phyloP scores from a whole-genome alignment of 1,140 invertebrate genomes.

The Drosophila rufa region DNA sequence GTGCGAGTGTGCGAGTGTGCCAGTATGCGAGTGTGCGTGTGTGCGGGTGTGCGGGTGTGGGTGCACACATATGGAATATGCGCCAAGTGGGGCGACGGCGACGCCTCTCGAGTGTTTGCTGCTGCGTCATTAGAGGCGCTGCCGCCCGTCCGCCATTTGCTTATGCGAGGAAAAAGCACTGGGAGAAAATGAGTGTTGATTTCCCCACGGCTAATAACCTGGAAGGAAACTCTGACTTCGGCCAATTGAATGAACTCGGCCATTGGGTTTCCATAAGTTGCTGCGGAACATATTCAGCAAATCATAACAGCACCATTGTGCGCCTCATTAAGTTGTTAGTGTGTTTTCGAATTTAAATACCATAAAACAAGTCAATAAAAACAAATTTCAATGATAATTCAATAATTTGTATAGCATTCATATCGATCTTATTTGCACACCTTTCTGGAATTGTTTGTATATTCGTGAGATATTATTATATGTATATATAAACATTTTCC shows the following conservation, averaged over 20 bases:
- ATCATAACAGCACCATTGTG: background rate
- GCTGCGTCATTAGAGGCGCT: constrained; percentile 76
- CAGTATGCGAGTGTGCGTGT: background rate
- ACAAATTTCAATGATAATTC: too few species aligned
- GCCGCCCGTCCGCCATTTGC: constrained; percentile 57
- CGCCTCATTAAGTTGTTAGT: background rate
- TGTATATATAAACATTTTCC: too few species aligned
- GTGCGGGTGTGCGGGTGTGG: background rate
- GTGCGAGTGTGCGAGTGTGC: background rate
- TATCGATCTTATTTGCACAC: background rate
- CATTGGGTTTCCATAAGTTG: background rate
- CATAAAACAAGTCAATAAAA: background rate
- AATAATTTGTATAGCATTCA: background rate
- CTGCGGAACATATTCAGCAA: background rate
- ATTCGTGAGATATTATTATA: too few species aligned
- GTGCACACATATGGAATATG: constrained; percentile 4
- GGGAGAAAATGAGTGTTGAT: constrained; percentile 2
- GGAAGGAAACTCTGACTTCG: background rate
- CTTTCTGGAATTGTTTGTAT: too few species aligned
- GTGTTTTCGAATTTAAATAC: background rate
- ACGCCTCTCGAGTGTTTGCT: constrained; percentile 76
- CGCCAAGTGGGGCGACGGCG: constrained; percentile 61
- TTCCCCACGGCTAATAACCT: background rate
- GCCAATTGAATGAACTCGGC: background rate
- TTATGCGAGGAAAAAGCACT: constrained; percentile 31